A percentile compares a stretch with the other conserved stretches of the same genome.
These are phyloP conservation scores for Hyperoodon ampullatus DNA, from an alignment of 2,113 vertebrate species.

Conservation along the genomic window DNA sequence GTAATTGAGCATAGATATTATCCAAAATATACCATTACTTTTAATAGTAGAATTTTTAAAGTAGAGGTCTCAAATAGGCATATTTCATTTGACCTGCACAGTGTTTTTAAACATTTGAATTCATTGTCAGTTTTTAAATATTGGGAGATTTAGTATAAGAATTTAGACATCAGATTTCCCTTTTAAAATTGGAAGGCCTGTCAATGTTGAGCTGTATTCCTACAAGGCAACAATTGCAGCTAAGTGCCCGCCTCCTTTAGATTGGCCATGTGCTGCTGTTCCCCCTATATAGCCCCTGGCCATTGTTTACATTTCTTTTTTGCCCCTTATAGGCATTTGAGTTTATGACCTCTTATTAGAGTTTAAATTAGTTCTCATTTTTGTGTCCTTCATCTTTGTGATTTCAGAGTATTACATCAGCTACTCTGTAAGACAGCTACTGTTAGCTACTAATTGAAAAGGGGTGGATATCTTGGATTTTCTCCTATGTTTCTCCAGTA, in stretches of 20 bases:
- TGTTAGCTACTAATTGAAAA: conserved; percentile 25
- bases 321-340: background rate
- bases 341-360: conserved; percentile 8
- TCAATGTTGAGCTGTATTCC: background rate
- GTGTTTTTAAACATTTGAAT: background rate
- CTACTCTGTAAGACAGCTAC: background rate
- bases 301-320: background rate
- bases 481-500: background rate
- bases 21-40: conserved; percentile 38
- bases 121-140: conserved; percentile 21
- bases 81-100: conserved; percentile 1
- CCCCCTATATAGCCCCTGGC: background rate
- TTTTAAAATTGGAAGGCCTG: conserved; percentile 40
- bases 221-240: background rate
- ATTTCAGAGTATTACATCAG: conserved; percentile 15
- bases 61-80: background rate
- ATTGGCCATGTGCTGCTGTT: background rate
- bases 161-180: background rate
- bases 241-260: background rate
- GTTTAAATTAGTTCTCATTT: conserved; percentile 26
- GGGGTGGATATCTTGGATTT: background rate
- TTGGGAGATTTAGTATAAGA: background rate
- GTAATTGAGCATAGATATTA: background rate
- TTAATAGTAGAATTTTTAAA: conserved; percentile 42
- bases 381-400: conserved; percentile 15